Percentiles rank a stretch among this genome's conserved stretches.
Conservation (phyloP, 2,113 vertebrate genomes). For the Strix aluco region DNA sequence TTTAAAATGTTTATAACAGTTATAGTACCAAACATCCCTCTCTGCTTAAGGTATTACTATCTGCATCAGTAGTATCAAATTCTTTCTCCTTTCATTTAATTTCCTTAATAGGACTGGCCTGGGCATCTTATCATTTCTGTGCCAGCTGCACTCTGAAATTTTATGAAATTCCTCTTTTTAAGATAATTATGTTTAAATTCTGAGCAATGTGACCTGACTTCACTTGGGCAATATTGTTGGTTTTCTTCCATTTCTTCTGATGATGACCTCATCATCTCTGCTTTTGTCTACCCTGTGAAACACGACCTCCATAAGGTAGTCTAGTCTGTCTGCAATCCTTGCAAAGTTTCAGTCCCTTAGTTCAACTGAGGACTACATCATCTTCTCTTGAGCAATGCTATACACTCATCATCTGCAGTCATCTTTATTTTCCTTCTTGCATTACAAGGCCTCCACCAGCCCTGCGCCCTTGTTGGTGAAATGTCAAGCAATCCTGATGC, state of each 20-base stretch:
- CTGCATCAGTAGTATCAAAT: neutral
- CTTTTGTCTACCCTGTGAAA: neutral
- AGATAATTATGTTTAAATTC: neutral
- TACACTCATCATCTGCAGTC: neutral
- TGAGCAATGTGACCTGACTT: neutral
- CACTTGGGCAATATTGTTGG: neutral
- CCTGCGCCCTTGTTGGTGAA: neutral
- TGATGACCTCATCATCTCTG: neutral
- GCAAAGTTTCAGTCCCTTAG: neutral
- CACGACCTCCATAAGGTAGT: neutral
- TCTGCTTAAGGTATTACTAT: neutral
- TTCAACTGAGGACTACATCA: neutral
- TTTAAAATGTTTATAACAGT: neutral
- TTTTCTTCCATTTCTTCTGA: neutral
- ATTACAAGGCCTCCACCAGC: neutral
- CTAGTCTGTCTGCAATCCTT: neutral
- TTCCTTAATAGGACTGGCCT: neutral
- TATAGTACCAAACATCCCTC: neutral
- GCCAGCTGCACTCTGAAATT: neutral
- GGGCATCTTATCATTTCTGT: neutral
- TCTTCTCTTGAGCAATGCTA: neutral
- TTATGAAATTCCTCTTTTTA: neutral
- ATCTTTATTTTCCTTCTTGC: neutral
- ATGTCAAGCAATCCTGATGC: neutral
- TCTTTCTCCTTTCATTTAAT: neutral